These are phyloP conservation scores for Pituophis catenifer DNA, from an alignment of 2,113 vertebrate genomes.

Conservation along the genomic window DNA sequence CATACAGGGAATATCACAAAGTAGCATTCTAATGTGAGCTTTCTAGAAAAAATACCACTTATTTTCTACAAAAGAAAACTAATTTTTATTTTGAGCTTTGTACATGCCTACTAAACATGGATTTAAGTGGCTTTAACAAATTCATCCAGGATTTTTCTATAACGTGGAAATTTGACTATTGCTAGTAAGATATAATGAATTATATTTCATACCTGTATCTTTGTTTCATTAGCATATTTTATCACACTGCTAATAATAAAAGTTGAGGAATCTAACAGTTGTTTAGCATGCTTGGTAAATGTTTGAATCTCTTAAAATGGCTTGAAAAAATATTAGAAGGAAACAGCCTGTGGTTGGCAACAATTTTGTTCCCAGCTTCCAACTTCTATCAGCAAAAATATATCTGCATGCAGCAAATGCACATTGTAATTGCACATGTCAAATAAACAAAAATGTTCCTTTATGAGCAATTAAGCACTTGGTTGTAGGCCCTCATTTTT, in stretches of 20 bases:
- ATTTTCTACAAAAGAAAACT: not conserved
- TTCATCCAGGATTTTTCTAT: not conserved
- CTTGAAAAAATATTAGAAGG: not conserved
- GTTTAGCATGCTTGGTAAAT: not conserved
- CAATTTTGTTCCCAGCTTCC: not conserved
- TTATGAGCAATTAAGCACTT: slow-evolving; percentile 18
- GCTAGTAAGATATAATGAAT: not conserved
- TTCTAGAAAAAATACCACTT: not conserved
- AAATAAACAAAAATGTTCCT: slow-evolving; percentile 18
- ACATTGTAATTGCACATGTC: slow-evolving; percentile 21
- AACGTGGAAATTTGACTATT: not conserved
- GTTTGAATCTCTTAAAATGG: not conserved
- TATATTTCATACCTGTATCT: not conserved
- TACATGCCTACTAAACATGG: not conserved
- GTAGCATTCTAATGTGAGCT: not conserved
- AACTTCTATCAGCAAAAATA: slow-evolving; percentile 8
- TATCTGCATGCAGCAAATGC: slow-evolving; percentile 1
- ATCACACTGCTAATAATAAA: not conserved
- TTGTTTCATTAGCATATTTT: not conserved
- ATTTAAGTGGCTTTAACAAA: not conserved
- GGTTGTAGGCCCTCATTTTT: not conserved
- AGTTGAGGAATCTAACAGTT: not conserved
- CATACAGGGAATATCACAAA: not conserved
- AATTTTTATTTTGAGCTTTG: not conserved
- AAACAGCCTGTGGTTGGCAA: slow-evolving; percentile 1